Percentiles rank a stretch among this genome's conserved stretches.
These are phyloP conservation scores for Dastarcus helophoroides DNA, from an alignment of 2,888 invertebrate genomes.

Conservation along the genomic window DNA sequence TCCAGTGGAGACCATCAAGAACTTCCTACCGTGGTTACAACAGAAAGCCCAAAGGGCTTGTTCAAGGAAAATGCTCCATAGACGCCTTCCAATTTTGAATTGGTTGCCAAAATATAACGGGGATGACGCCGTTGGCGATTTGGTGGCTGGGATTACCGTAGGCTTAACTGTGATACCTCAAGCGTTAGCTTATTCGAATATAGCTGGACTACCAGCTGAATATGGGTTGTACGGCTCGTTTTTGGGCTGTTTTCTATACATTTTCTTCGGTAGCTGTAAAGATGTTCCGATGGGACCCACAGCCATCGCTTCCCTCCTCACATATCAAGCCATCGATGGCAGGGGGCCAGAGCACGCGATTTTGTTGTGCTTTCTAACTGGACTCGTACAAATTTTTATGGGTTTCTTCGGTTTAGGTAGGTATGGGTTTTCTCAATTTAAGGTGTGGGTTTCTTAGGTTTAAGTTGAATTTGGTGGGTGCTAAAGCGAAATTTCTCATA, in stretches of 20 bases:
- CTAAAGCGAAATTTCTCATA: slow-evolving; percentile 30
- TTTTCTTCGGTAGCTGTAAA: slow-evolving; percentile 82
- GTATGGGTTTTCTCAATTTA: slow-evolving; percentile 5
- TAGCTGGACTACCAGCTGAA: slow-evolving; percentile 53
- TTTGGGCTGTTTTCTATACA: slow-evolving; percentile 81
- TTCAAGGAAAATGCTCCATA: slow-evolving; percentile 61
- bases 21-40: slow-evolving; percentile 33
- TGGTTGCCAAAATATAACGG: slow-evolving; percentile 76
- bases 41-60: slow-evolving; percentile 40
- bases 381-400: slow-evolving; percentile 67
- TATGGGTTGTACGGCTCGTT: slow-evolving; percentile 92
- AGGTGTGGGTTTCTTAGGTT: not conserved
- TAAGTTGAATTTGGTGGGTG: not conserved
- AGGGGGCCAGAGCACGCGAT: slow-evolving; percentile 57
- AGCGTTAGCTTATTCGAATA: slow-evolving; percentile 55
- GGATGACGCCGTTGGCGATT: slow-evolving; percentile 71
- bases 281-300: slow-evolving; percentile 90
- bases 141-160: slow-evolving; percentile 85
- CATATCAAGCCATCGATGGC: slow-evolving; percentile 63
- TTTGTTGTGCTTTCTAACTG: slow-evolving; percentile 62
- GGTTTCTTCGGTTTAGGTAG: slow-evolving; percentile 68
- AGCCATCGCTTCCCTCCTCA: slow-evolving; percentile 80
- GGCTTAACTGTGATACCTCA: slow-evolving; percentile 91
- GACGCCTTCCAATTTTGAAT: slow-evolving; percentile 57
- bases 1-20: slow-evolving; percentile 31